Evolutionary conservation across 1,140 invertebrate genomes (phyloP), one percentile per base, ranked within the genome.

Genomic region (Paracyclopina nana): DNA sequence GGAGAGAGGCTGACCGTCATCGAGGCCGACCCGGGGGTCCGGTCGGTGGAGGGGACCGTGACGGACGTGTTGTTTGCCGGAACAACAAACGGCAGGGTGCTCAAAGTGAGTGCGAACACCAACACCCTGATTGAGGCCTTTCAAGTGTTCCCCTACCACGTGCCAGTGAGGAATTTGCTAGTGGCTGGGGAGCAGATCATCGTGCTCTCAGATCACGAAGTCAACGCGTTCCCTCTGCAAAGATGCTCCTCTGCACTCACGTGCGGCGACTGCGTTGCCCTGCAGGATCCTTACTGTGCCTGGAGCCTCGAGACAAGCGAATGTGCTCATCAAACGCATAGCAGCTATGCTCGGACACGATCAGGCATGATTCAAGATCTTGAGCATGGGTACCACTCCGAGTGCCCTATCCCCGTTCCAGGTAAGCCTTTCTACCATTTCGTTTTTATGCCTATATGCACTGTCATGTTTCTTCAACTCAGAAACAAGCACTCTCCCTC

Each of bases 221-320:
- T 96, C 52, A 77, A 80, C 55, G 75, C 83, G 2, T 75, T 95
- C 43, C 79, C 82, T 12, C 67, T 96, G 11, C 80, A 90, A 58
- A 76, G 88, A 60, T 97, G 91, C 63, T 65, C 72, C 56, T 63
- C 63, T 29, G 55, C 73, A 51, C 63, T 67, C 14, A 25, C 34
- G n/a, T 69, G 57, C 66, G 78, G 78, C 52, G 76, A 80, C 50
- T 98, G 94, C 67, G 78, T 98, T 0, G 75, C 74, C 16, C 69
- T 96, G 20, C 87, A 91, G 70, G 92, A 97, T 69, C 92, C 92
- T 0, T 88, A 96, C 65, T 98, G 94, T 69, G 88, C 86, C 6
- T 98, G 91, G 91, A 79, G 88, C 63, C 73, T 75, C 24, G 75
- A 76, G 46, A 72, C 75, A 53, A 70, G 74, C 57, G 69, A 73